These are phyloP conservation scores for Plebejus argus DNA, from an alignment of 2,888 invertebrate genomes.

Conservation along the genomic window DNA sequence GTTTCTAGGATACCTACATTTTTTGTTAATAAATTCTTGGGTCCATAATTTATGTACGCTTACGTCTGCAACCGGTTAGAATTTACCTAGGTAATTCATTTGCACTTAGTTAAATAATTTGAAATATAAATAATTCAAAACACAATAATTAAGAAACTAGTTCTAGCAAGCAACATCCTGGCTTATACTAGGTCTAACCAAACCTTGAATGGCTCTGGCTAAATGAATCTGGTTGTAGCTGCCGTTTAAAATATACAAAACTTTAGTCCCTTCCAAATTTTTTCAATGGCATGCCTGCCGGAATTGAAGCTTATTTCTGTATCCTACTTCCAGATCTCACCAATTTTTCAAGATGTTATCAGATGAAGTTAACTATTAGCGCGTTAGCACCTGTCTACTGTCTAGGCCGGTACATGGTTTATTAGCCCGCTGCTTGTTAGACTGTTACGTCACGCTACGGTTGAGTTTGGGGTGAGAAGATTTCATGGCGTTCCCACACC, in stretches of 20 bases:
- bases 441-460: conserved; percentile 27
- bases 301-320: background rate
- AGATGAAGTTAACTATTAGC: background rate
- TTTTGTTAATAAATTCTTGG: too few species aligned
- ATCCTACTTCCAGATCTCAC: background rate
- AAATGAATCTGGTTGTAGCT: too few species aligned
- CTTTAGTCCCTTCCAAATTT: background rate
- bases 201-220: too few species aligned
- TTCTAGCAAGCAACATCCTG: too few species aligned
- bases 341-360: conserved; percentile 7
- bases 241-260: background rate
- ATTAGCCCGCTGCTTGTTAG: conserved; percentile 13
- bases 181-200: too few species aligned
- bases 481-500: conserved; percentile 28
- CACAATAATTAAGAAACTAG: too few species aligned
- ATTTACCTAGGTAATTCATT: too few species aligned
- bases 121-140: too few species aligned
- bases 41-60: too few species aligned
- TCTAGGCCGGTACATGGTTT: background rate
- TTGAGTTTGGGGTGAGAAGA: conserved; percentile 15
- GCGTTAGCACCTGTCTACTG: conserved; percentile 11
- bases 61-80: too few species aligned
- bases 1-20: too few species aligned
- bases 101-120: too few species aligned
- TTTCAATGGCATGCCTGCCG: background rate